phyloP scores from a whole-genome alignment of 2,888 invertebrate species.

The Machimus rusticus region DNA sequence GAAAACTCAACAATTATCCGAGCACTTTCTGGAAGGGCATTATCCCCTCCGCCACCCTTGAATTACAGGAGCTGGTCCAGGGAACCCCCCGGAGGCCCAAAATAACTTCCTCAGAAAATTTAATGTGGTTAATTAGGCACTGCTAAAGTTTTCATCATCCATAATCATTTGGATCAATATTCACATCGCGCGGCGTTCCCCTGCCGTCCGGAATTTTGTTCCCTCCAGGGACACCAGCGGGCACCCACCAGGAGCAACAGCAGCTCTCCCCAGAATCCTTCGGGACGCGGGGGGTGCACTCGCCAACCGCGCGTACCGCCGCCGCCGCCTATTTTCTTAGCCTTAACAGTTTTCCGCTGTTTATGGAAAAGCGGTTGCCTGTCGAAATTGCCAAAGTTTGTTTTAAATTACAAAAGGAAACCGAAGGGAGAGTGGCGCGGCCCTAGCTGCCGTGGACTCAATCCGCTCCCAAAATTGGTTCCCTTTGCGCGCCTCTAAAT shows the following conservation, averaged over 20 bases:
- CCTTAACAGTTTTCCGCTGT: conserved; percentile 30
- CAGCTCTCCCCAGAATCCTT: neutral
- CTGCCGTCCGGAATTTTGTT: neutral
- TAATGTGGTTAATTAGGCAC: conserved; percentile 38
- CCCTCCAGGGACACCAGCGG: neutral
- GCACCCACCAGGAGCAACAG: neutral
- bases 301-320: neutral
- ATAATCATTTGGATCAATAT: conserved; percentile 38
- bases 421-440: neutral
- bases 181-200: neutral
- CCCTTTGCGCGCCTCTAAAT: conserved; percentile 26
- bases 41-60: neutral
- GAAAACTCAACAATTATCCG: neutral
- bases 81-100: neutral
- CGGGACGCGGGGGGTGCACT: neutral
- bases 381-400: conserved; percentile 38
- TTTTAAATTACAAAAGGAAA: conserved; percentile 30
- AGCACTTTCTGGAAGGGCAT: neutral
- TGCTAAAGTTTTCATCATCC: conserved; percentile 30
- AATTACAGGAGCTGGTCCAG: neutral
- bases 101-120: conserved; percentile 7
- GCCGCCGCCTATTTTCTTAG: neutral
- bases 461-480: conserved; percentile 35
- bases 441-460: conserved; percentile 5
- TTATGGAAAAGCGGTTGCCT: conserved; percentile 28